Evolutionary conservation across 1,140 invertebrate species (phyloP), one percentile per base, ranked within the genome.

Genomic region (Tetragnatha versicolor): DNA sequence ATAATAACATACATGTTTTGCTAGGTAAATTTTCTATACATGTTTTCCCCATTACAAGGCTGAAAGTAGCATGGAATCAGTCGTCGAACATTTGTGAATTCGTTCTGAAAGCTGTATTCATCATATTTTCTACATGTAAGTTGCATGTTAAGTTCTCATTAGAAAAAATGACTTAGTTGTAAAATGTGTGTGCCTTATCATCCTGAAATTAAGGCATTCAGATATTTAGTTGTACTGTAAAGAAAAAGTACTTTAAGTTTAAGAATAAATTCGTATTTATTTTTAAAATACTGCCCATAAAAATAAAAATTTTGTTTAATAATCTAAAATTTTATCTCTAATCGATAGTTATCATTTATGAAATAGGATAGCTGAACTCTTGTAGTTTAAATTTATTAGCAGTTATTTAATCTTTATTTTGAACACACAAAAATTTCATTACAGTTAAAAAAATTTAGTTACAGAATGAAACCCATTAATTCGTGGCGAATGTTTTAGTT

Each of bases 121-220:
- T 73, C 60, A 35, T 73, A 42, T 73, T 73, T 60, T 73, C 69
- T 2, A 73, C 69, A 20, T 60, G 69, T 73, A 29, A 73, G 69
- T 60, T n/a, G n/a, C 2, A 29, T 4, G 14, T n/a, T 7, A 27
- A 17, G 10, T 29, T 27, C 9, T 17, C 7, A 12, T 9, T 2
- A 12, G 0, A 1, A 17, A 1, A 2, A 33, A 27, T 29, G 4
- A 60, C 33, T 17, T 25, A 14, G 10, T 60, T 1, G 1, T 1
- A 0, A 14, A 10, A 10, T 53, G 7, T 9, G 6, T 10, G 10
- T 53, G 10, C 6, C 20, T 5, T 20, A 6, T 14, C 20, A 10
- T 20, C 20, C 6, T 6, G 6, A 9, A 14, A 14, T 9, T 53
- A 14, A 14, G 20, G 10, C 6, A 7, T 53, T 10, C 49, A 53